Evolutionary conservation across 1,140 invertebrate species (phyloP).

Genomic region (Leptoteleia sp.): DNA sequence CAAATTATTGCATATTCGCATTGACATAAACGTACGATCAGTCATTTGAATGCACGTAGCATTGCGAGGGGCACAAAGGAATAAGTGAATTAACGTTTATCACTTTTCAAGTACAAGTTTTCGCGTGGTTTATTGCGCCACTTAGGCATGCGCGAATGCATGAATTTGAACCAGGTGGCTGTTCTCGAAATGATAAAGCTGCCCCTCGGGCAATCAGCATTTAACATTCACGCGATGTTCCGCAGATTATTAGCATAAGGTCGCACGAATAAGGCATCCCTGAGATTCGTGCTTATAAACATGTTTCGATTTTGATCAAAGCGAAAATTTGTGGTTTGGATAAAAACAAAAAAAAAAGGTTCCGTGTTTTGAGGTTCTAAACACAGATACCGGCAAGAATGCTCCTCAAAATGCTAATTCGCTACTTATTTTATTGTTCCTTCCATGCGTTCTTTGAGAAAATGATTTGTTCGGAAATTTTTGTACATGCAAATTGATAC

Average conservation of each 20-base stretch:
- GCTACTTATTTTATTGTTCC: too few species aligned
- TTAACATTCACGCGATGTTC: slow-evolving; percentile 56
- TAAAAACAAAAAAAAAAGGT: too few species aligned
- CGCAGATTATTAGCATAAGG: slow-evolving; percentile 52
- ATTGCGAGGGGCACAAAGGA: slow-evolving; percentile 34
- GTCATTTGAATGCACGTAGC: slow-evolving; percentile 40
- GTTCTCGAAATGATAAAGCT: slow-evolving; percentile 53
- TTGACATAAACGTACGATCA: slow-evolving; percentile 36
- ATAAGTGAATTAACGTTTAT: slow-evolving; percentile 57
- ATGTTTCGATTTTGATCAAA: slow-evolving; percentile 27
- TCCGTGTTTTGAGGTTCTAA: too few species aligned
- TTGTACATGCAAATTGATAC: too few species aligned
- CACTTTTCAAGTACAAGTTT: slow-evolving; percentile 59
- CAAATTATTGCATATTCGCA: slow-evolving; percentile 7
- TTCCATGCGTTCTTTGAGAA: too few species aligned
- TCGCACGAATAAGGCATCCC: slow-evolving; percentile 48
- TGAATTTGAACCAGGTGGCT: slow-evolving; percentile 57
- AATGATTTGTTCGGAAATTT: too few species aligned
- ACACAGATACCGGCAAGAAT: too few species aligned
- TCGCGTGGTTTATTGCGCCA: slow-evolving; percentile 46
- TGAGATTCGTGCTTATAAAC: slow-evolving; percentile 43
- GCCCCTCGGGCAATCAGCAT: slow-evolving; percentile 38
- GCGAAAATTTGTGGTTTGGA: slow-evolving; percentile 19
- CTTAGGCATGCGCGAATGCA: slow-evolving; percentile 47
- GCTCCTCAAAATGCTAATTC: too few species aligned